Conservation (phyloP, 2,797 vertebrate genomes). For the Xerus rutilus region DNA sequence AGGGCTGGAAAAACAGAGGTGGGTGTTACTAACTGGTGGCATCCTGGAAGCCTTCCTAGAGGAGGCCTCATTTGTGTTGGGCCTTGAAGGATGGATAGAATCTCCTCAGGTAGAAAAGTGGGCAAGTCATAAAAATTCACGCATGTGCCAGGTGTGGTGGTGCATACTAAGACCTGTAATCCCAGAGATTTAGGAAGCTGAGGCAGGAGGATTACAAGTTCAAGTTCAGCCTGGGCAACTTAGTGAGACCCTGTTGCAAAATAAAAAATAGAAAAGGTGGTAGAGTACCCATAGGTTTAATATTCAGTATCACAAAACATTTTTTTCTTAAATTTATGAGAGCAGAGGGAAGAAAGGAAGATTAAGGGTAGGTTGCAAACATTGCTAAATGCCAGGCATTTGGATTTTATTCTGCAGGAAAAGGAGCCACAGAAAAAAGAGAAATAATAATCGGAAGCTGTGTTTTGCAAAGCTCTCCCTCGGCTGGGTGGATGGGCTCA, state of each 20-base stretch:
- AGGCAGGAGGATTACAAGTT: too few species aligned
- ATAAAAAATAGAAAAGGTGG: too few species aligned
- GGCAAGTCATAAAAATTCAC: not conserved
- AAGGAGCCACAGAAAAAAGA: not conserved
- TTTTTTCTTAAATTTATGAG: too few species aligned
- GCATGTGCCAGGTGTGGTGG: not conserved
- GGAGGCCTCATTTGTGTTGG: not conserved
- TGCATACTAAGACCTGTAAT: too few species aligned
- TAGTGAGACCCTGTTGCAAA: too few species aligned
- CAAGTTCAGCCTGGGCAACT: too few species aligned
- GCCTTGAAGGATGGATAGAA: conserved; percentile 25
- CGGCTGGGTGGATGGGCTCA: not conserved
- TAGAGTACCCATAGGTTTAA: too few species aligned
- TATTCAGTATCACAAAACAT: too few species aligned
- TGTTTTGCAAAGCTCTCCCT: conserved; percentile 45
- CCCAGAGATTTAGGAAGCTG: too few species aligned
- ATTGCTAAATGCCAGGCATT: not conserved
- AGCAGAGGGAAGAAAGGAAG: conserved; percentile 20
- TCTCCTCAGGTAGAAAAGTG: not conserved
- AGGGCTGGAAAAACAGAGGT: not conserved
- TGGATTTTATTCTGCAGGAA: conserved; percentile 21
- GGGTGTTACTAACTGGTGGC: not conserved
- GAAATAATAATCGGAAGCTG: not conserved
- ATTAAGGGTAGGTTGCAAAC: not conserved
- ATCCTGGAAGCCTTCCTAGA: conserved; percentile 19